Evolutionary conservation across 1,140 invertebrate genomes (phyloP).

Genomic region (Drosophila pruinosa): DNA sequence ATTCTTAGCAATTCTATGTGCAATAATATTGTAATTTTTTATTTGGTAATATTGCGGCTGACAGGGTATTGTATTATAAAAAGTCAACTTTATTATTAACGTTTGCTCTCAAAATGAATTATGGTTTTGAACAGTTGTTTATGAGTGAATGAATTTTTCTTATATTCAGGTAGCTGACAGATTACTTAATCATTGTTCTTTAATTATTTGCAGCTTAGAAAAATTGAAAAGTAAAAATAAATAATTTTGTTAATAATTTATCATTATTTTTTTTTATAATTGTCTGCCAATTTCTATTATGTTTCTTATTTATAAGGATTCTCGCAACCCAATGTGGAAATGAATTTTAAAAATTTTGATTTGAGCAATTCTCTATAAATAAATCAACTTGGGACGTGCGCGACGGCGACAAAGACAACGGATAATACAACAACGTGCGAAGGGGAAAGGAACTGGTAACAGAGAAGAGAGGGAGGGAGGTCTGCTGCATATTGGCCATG

Average conservation of each 20-base stretch:
- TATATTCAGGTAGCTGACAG: not conserved
- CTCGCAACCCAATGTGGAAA: not conserved
- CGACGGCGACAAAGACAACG: not conserved
- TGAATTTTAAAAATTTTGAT: conserved; percentile 6
- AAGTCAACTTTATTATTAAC: not conserved
- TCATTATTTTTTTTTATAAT: not conserved
- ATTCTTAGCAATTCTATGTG: too few relatives aligned
- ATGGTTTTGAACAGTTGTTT: not conserved
- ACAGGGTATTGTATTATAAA: not conserved
- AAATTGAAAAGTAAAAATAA: too few relatives aligned
- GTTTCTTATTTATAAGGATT: not conserved
- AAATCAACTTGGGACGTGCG: conserved; percentile 51
- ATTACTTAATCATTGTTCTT: not conserved
- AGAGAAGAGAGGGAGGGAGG: not conserved
- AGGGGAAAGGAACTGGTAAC: not conserved
- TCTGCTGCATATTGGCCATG: conserved; percentile 48
- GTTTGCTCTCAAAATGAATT: not conserved
- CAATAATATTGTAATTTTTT: too few relatives aligned
- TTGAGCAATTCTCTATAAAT: conserved; percentile 57
- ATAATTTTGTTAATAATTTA: not conserved
- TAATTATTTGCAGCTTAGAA: not conserved
- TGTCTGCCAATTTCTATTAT: not conserved
- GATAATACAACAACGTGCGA: not conserved
- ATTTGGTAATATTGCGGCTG: too few relatives aligned
- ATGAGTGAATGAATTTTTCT: not conserved